Base-by-base conservation (phyloP, 1,140 invertebrate species). In the Anastatus disparis region DNA sequence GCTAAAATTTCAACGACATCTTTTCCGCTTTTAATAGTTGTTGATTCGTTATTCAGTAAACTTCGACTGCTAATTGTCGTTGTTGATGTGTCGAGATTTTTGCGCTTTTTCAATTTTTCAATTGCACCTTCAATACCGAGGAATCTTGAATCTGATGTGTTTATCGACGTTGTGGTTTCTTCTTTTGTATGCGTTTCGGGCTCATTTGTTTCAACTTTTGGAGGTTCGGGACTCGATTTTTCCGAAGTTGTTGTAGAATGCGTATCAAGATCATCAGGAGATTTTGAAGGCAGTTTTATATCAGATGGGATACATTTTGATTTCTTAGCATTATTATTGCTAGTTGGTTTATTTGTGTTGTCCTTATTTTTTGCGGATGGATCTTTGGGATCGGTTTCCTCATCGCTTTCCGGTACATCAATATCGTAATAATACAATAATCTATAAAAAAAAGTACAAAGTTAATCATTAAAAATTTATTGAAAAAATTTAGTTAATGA, bases 401-500 rank as follows among this genome's bases (percentile, higher is more conserved):
- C 88, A 2, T 90, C 87, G 52, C 90, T 89, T 6, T 91, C 91
- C 73, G 88, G 87, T 31, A 89, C 87, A 71, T 91, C 88, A 29
- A 93, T 87, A 75, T 93, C 90, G 78, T 92, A 89, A 71, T 90
- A 90, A 77, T 90, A 88, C 8, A 93, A 83, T 52, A 93, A 87
- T 78, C 92, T 93, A 79, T 9, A 85, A 84, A 61, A 44, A 2
- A 38, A 17, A 70, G n/a, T n/a, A n/a, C n/a, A n/a, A n/a, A n/a
- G n/a, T n/a, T n/a, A n/a, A n/a, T n/a, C n/a, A n/a, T n/a, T n/a
- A n/a, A n/a, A n/a, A n/a, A n/a, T n/a, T n/a, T n/a, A n/a, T n/a
- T n/a, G n/a, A n/a, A n/a, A n/a, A n/a, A n/a, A n/a, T n/a, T n/a
- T n/a, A n/a, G n/a, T n/a, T n/a, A n/a, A 72, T 52, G 55, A 61